Evolutionary conservation across 2,888 invertebrate genomes (phyloP).

Genomic region (Athrips mouffetella): DNA sequence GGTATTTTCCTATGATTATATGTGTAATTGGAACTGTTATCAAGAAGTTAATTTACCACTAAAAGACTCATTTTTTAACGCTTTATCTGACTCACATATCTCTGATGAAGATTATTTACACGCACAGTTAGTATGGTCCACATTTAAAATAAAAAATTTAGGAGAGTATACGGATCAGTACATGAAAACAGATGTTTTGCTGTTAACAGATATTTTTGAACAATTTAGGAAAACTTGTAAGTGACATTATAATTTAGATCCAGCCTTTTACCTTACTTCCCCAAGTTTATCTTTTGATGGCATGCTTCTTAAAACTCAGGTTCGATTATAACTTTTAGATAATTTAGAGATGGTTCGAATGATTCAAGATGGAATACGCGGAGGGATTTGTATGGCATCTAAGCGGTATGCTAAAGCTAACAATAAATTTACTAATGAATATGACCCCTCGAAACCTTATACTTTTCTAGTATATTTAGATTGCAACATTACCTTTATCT

Average conservation of each 20-base stretch:
- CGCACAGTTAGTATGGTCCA: conserved; percentile 21
- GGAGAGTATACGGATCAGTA: conserved; percentile 31
- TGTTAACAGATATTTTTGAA: conserved; percentile 33
- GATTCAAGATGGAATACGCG: conserved; percentile 30
- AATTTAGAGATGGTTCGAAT: no score
- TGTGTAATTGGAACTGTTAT: conserved; percentile 18
- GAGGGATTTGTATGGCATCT: conserved; percentile 26
- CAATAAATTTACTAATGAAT: conserved; percentile 27
- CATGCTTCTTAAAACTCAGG: conserved; percentile 25
- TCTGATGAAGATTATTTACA: not conserved
- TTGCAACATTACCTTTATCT: conserved; percentile 19
- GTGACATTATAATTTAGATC: conserved; percentile 28
- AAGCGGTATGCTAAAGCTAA: conserved; percentile 27
- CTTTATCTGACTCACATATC: conserved; percentile 17
- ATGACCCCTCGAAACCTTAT: conserved; percentile 20
- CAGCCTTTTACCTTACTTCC: conserved; percentile 26
- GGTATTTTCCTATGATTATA: no score
- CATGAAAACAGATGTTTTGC: conserved; percentile 26
- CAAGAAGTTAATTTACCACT: conserved; percentile 20
- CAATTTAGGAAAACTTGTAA: conserved; percentile 28
- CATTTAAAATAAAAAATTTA: conserved; percentile 24
- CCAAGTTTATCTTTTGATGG: conserved; percentile 27
- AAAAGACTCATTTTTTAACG: conserved; percentile 20
- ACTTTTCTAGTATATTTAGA: conserved; percentile 23
- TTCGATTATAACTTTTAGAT: no score